Evolutionary conservation across 2,797 vertebrate genomes (phyloP).

Genomic region (Gastrophryne carolinensis): DNA sequence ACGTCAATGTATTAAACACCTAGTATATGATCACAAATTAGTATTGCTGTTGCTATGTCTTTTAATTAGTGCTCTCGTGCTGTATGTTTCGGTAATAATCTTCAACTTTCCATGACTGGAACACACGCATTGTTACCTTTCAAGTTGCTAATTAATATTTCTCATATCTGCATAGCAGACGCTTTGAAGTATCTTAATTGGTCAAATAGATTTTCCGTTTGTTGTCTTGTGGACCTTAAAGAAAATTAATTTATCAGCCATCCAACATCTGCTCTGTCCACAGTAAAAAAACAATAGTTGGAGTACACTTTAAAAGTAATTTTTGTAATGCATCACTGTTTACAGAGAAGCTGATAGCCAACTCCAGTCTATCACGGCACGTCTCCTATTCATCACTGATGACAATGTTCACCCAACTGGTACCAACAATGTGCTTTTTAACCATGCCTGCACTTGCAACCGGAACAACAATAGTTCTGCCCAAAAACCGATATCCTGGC

Average conservation of each 20-base stretch:
- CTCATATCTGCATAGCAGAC: neutral
- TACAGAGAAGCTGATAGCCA: too few relatives aligned
- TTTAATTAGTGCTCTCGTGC: neutral
- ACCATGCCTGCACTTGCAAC: too few relatives aligned
- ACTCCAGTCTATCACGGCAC: too few relatives aligned
- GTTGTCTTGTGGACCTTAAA: neutral
- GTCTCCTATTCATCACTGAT: too few relatives aligned
- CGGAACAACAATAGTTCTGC: too few relatives aligned
- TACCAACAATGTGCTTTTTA: too few relatives aligned
- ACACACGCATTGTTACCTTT: neutral
- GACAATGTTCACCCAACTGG: too few relatives aligned
- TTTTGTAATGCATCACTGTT: too few relatives aligned
- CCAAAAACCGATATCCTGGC: too few relatives aligned
- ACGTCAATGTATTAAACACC: neutral
- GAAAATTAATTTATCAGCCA: neutral
- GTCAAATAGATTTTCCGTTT: neutral
- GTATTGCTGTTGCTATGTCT: neutral
- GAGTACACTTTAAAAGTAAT: too few relatives aligned
- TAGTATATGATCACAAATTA: neutral
- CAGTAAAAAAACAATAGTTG: neutral
- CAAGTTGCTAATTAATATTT: constrained; percentile 1
- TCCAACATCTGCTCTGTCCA: neutral
- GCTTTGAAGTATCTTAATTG: constrained; percentile 9
- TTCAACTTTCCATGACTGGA: neutral
- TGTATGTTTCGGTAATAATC: neutral